phyloP scores from a whole-genome alignment of 1,140 invertebrate genomes.

The Sycophila sp. region DNA sequence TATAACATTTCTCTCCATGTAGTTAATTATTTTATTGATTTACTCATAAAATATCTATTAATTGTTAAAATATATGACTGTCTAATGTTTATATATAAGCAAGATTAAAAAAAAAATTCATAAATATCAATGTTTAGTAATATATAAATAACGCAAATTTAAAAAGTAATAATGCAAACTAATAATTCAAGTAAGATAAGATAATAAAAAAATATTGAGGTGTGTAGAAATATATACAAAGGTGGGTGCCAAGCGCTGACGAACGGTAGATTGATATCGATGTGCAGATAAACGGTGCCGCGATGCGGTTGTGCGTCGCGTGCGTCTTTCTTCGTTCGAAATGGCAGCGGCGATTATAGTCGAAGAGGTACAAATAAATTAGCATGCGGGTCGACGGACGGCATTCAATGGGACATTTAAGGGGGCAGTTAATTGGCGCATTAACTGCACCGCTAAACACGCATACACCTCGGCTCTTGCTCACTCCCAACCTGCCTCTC shows the following conservation, averaged over 20 bases:
- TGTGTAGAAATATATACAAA: too few relatives aligned
- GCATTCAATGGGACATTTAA: slow-evolving; percentile 41
- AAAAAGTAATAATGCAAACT: too few relatives aligned
- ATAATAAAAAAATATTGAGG: too few relatives aligned
- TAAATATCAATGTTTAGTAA: too few relatives aligned
- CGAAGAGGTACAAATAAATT: slow-evolving; percentile 43
- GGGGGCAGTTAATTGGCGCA: slow-evolving; percentile 44
- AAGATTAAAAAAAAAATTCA: too few relatives aligned
- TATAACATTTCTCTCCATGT: too few relatives aligned
- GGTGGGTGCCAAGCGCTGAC: slow-evolving; percentile 18
- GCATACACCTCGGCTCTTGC: not conserved
- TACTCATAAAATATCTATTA: too few relatives aligned
- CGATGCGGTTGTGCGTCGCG: not conserved
- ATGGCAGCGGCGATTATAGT: slow-evolving; percentile 1
- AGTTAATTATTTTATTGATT: too few relatives aligned
- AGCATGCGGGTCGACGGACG: slow-evolving; percentile 27
- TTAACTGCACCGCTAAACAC: slow-evolving; percentile 39
- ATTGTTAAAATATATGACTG: too few relatives aligned
- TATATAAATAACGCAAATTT: too few relatives aligned
- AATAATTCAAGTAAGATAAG: too few relatives aligned
- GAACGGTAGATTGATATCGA: slow-evolving; percentile 17
- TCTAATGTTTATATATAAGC: too few relatives aligned
- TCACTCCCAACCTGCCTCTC: not conserved
- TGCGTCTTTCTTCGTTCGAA: not conserved
- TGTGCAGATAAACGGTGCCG: not conserved